These are phyloP conservation scores for Ifrita kowaldi DNA, from an alignment of 2,113 vertebrate genomes.

Conservation along the genomic window DNA sequence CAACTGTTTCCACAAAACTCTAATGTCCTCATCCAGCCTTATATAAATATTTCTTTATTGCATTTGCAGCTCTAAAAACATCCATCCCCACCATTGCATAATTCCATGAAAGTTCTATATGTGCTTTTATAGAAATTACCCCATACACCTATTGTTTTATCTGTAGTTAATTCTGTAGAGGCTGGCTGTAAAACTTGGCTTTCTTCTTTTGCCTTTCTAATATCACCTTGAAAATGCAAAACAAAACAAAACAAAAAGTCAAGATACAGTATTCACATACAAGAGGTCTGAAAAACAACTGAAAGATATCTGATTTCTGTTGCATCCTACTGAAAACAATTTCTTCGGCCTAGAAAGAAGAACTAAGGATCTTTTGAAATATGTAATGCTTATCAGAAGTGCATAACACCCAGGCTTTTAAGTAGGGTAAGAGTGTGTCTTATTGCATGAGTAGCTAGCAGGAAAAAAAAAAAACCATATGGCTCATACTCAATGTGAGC, in stretches of 20 bases:
- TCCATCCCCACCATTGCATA: not conserved
- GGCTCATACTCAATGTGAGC: not conserved
- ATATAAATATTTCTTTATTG: not conserved
- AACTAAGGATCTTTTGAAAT: not conserved
- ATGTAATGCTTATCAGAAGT: not conserved
- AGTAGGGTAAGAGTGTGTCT: not conserved
- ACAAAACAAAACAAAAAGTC: not conserved
- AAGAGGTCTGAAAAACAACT: not conserved
- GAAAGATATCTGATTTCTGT: not conserved
- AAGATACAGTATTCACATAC: rapidly evolving
- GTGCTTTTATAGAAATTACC: not conserved
- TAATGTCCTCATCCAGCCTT: not conserved
- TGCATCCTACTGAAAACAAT: not conserved
- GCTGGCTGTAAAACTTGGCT: not conserved
- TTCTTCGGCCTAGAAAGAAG: not conserved
- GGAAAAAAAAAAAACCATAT: not conserved
- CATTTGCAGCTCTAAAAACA: not conserved
- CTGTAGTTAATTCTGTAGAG: not conserved
- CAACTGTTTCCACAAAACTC: not conserved
- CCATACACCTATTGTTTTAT: not conserved
- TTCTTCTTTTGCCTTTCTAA: not conserved
- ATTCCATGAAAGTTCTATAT: not conserved
- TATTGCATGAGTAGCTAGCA: not conserved
- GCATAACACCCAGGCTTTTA: not conserved
- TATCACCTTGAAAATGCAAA: not conserved